phyloP scores from a whole-genome alignment of 2,113 vertebrate genomes.

The Planiliza haematocheilus region DNA sequence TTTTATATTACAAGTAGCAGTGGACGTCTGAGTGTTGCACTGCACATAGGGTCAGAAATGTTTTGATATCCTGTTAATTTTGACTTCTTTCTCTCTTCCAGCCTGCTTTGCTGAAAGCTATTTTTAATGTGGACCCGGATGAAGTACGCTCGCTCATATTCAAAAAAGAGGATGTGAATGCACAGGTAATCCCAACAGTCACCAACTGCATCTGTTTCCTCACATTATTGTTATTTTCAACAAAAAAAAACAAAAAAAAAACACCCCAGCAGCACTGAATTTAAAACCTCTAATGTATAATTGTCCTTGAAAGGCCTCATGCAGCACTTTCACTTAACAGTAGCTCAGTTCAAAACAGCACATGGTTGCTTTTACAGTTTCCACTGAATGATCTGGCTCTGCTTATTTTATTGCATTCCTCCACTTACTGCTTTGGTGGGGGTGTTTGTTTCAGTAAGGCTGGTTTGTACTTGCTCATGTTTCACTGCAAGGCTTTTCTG shows the following conservation, averaged over 20 bases:
- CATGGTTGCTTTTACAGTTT: constrained; percentile 24
- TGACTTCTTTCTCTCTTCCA: constrained; percentile 69
- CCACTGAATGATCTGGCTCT: constrained; percentile 30
- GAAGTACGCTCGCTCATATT: constrained; percentile 98
- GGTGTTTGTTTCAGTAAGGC: constrained; percentile 47
- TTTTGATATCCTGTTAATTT: not conserved
- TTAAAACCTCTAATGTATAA: not conserved
- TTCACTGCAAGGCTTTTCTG: constrained; percentile 8
- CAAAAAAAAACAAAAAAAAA: not conserved
- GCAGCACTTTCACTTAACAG: constrained; percentile 5
- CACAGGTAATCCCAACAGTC: constrained; percentile 87
- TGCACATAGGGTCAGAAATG: not conserved
- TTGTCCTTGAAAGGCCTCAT: constrained; percentile 29
- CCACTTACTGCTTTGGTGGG: constrained; percentile 16
- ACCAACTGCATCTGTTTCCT: constrained; percentile 40
- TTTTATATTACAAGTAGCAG: not conserved
- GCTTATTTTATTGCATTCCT: constrained; percentile 61
- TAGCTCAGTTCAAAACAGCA: constrained; percentile 27
- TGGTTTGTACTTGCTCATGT: constrained; percentile 34
- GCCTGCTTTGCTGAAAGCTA: constrained; percentile 98
- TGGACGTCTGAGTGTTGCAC: constrained; percentile 12
- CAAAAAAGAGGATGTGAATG: constrained; percentile 99
- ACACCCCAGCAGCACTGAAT: not conserved
- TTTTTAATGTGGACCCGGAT: constrained; percentile 99
- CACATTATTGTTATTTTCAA: constrained; percentile 24